These are phyloP conservation scores for Hippocampus abdominalis DNA, from an alignment of 2,113 vertebrate species.

Conservation along the genomic window DNA sequence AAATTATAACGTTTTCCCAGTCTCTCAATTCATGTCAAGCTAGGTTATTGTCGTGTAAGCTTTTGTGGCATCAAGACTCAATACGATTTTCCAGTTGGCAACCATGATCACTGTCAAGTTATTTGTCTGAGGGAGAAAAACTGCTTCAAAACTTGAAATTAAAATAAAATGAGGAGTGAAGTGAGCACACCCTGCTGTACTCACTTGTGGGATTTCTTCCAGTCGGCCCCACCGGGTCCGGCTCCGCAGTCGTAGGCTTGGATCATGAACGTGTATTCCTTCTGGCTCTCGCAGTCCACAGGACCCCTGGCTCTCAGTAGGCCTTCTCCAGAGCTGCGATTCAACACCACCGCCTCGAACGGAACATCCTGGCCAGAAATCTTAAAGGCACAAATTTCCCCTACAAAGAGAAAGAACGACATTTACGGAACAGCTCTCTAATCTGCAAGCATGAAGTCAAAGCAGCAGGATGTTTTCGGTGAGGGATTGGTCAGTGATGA, in stretches of 20 bases:
- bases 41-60: neutral
- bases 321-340: constrained; percentile 92
- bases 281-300: constrained; percentile 95
- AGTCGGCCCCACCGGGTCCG: constrained; percentile 79
- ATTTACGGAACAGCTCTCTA: neutral
- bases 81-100: neutral
- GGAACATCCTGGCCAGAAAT: constrained; percentile 89
- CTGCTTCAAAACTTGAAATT: neutral
- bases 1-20: neutral
- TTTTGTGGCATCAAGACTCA: neutral
- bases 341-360: constrained; percentile 90
- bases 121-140: neutral
- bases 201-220: constrained; percentile 99
- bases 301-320: constrained; percentile 80
- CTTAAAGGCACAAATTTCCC: constrained; percentile 97
- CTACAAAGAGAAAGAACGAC: constrained; percentile 64
- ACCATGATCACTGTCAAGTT: neutral
- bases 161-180: neutral
- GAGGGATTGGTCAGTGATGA: neutral
- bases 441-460: neutral
- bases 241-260: constrained; percentile 95
- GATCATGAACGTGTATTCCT: constrained; percentile 95
- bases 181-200: constrained; percentile 40
- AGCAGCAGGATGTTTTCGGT: neutral
- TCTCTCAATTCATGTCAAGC: neutral